Evolutionary conservation across 2,113 vertebrate species (phyloP).

Genomic region (Crotalus horridus): DNA sequence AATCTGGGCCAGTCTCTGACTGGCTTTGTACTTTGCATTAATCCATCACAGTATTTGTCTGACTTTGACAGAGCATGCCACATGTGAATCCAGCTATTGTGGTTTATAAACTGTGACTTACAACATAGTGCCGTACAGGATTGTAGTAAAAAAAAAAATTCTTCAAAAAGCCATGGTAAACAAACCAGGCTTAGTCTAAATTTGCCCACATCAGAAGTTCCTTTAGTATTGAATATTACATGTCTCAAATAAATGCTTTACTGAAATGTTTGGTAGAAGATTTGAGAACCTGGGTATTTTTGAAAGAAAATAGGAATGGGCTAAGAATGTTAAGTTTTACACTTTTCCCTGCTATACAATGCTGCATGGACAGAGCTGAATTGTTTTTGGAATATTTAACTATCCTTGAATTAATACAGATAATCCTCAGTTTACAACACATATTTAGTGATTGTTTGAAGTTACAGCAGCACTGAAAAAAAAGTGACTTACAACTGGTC

Average conservation of each 20-base stretch:
- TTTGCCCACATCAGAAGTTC: neutral
- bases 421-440: neutral
- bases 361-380: neutral
- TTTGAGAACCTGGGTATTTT: neutral
- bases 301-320: neutral
- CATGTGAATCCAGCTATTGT: neutral
- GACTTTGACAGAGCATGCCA: neutral
- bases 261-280: neutral
- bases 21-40: neutral
- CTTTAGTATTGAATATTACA: neutral
- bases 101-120: neutral
- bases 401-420: neutral
- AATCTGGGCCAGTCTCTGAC: neutral
- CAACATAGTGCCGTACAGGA: neutral
- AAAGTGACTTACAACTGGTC: neutral
- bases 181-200: neutral
- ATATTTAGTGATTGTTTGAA: neutral
- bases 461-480: neutral
- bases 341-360: neutral
- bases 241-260: neutral
- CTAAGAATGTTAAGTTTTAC: neutral
- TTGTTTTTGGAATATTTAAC: neutral
- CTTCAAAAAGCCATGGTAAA: neutral
- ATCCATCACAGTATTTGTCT: neutral
- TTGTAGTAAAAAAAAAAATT: neutral